Conservation (phyloP, 2,797 vertebrate genomes). For the Anabacerthia variegaticeps region DNA sequence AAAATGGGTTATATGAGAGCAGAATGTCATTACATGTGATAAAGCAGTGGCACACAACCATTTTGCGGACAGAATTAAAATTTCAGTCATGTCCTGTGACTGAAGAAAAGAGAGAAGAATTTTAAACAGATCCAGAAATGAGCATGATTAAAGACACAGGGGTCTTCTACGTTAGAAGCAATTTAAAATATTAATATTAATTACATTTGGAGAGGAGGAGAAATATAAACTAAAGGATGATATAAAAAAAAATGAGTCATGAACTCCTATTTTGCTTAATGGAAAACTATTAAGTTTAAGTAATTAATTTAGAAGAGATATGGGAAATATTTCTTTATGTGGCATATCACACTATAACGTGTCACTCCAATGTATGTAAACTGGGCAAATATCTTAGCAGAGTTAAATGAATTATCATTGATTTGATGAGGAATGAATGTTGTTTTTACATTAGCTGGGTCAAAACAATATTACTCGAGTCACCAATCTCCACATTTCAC, state of each 20-base stretch:
- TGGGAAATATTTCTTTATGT: background rate
- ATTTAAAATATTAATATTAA: constrained; percentile 59
- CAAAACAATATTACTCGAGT: background rate
- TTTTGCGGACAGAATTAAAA: constrained; percentile 32
- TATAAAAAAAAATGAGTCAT: background rate
- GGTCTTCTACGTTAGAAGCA: constrained; percentile 11
- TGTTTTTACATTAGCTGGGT: background rate
- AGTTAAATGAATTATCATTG: background rate
- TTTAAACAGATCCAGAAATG: constrained; percentile 46
- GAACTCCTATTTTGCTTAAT: constrained; percentile 1
- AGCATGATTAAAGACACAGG: constrained; percentile 30
- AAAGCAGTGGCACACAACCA: background rate
- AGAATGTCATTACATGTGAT: background rate
- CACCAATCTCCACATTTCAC: background rate
- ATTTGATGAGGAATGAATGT: background rate
- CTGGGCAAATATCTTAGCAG: background rate
- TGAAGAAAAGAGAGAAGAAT: constrained; percentile 2
- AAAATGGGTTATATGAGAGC: background rate
- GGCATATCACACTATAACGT: background rate
- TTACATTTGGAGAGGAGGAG: constrained; percentile 16
- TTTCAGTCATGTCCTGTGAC: constrained; percentile 23
- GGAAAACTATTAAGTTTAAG: background rate
- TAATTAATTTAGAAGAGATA: constrained; percentile 38
- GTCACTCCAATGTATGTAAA: background rate
- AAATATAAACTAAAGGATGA: constrained; percentile 21